phyloP scores from a whole-genome alignment of 2,797 vertebrate genomes.

The Chaunax sp. region DNA sequence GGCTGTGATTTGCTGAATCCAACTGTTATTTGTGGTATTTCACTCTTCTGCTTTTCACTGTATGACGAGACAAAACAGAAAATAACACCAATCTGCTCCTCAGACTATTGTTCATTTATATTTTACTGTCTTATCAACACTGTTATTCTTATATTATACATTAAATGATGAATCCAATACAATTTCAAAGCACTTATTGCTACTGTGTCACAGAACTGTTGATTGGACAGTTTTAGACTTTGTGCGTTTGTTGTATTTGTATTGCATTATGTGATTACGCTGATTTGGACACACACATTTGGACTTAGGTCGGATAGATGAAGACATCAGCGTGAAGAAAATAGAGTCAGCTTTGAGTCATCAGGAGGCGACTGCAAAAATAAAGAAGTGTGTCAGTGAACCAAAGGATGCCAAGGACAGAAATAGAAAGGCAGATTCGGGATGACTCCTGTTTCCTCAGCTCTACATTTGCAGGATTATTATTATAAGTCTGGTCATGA shows the following conservation, averaged over 20 bases:
- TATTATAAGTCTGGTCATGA: slow-evolving; percentile 27
- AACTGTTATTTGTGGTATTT: slow-evolving; percentile 14
- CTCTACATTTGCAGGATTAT: slow-evolving; percentile 29
- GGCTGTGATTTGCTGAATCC: slow-evolving; percentile 22
- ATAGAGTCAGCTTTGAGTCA: slow-evolving; percentile 5
- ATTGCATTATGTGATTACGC: no score
- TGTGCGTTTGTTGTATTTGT: background rate
- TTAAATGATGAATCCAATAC: background rate
- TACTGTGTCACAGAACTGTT: background rate
- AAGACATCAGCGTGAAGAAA: background rate
- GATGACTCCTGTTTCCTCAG: slow-evolving; percentile 19
- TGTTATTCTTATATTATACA: no score
- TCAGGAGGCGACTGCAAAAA: slow-evolving; percentile 11
- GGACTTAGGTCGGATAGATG: background rate
- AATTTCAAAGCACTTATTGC: background rate
- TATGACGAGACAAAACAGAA: background rate
- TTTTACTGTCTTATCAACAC: background rate
- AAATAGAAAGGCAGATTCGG: slow-evolving; percentile 60
- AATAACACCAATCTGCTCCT: background rate
- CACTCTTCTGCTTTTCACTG: slow-evolving; percentile 16
- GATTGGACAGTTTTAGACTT: background rate
- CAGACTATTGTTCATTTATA: background rate
- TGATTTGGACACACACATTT: background rate
- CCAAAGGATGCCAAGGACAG: slow-evolving; percentile 29
- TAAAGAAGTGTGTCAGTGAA: slow-evolving; percentile 52